Evolutionary conservation across 2,888 invertebrate genomes (phyloP).

Genomic region (Dendrolimus pini): DNA sequence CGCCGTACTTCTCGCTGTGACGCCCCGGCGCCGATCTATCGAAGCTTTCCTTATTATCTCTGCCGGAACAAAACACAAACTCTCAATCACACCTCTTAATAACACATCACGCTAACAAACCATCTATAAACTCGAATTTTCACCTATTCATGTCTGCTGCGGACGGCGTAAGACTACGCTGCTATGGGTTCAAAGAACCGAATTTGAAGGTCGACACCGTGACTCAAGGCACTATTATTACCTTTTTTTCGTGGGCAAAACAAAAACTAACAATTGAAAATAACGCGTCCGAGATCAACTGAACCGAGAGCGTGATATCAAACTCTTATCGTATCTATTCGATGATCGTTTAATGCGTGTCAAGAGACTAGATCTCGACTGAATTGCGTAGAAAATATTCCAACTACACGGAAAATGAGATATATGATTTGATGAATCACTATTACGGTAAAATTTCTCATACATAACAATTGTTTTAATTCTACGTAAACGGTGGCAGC

Average conservation of each 20-base stretch:
- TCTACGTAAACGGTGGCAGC: neutral
- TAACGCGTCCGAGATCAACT: neutral
- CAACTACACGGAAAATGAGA: neutral
- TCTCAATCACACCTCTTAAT: constrained; percentile 11
- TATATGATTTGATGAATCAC: neutral
- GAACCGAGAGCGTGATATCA: too few species aligned
- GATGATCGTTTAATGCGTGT: neutral
- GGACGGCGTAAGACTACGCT: constrained; percentile 21
- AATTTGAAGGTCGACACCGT: constrained; percentile 50
- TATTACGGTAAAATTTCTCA: neutral
- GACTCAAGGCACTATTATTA: constrained; percentile 54
- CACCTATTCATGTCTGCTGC: constrained; percentile 50
- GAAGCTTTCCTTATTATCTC: constrained; percentile 55
- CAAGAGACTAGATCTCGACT: neutral
- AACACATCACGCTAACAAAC: constrained; percentile 11
- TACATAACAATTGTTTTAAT: neutral
- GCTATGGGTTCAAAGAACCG: constrained; percentile 56
- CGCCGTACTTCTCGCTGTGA: constrained; percentile 56
- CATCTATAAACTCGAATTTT: constrained; percentile 10
- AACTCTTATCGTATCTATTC: too few species aligned
- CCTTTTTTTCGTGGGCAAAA: constrained; percentile 41
- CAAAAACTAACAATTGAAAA: constrained; percentile 25
- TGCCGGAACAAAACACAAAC: constrained; percentile 25
- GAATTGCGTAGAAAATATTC: neutral
- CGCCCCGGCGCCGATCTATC: constrained; percentile 57